Percentiles rank a stretch among this genome's conserved stretches.
These are phyloP conservation scores for Cuniculus paca DNA, from an alignment of 2,797 vertebrate genomes.

Conservation along the genomic window DNA sequence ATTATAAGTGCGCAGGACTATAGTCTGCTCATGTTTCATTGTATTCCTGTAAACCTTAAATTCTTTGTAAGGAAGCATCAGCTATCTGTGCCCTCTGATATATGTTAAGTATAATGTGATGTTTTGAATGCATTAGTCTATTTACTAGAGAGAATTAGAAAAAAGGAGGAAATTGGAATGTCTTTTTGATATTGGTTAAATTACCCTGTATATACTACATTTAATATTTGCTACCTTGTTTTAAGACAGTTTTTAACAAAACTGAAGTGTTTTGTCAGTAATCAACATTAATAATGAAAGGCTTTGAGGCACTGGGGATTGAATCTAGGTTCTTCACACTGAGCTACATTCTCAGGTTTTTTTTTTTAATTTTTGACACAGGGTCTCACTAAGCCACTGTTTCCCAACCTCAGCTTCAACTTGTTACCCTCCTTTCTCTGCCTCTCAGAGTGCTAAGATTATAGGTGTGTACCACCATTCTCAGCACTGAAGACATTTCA, in stretches of 20 bases:
- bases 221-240: neutral
- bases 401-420: neutral
- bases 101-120: neutral
- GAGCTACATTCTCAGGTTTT: neutral
- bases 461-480: neutral
- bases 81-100: neutral
- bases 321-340: neutral
- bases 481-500: neutral
- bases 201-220: neutral
- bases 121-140: neutral
- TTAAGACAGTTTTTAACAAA: neutral
- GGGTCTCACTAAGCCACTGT: neutral
- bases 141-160: neutral
- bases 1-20: neutral
- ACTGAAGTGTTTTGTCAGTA: neutral
- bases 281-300: neutral
- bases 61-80: neutral
- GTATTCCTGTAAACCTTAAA: neutral
- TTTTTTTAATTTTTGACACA: neutral
- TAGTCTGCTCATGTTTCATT: neutral
- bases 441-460: neutral
- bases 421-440: no score
- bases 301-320: neutral
- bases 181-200: neutral
- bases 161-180: neutral